Evolutionary conservation across 1,140 invertebrate genomes (phyloP), one percentile per base, ranked within the genome.

Genomic region (Ectropis grisescens): DNA sequence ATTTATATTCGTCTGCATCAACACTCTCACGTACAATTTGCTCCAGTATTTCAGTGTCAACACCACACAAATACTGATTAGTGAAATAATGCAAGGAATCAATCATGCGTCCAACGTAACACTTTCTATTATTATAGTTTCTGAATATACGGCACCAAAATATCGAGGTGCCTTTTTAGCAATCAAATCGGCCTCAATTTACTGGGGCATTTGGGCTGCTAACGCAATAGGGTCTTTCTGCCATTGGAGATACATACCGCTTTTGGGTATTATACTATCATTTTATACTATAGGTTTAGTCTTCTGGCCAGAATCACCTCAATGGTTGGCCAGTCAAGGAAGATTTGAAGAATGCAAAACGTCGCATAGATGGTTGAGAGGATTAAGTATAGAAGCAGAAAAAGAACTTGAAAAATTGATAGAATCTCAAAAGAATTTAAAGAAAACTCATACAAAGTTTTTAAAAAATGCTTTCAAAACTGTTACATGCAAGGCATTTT

Each of bases 291-390:
- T 49, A 10, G 44, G 46, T 11, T 28, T 39, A 13, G 15, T 47
- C 6, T 31, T 47, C 11, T 58, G 50, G 54, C 50, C 50, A 1
- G 57, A 60, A 37, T 60, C 57, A 12, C 57, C 57, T 0, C 52
- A 46, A 11, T 60, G 53, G 49, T 26, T 60, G n/a, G 42, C 45
- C 1, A 40, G 13, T 14, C 46, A 41, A 41, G 41, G 47, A 13
- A 26, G 44, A 31, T 51, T 44, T 10, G 41, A 51, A 13, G 47
- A 57, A 23, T 45, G 53, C n/a, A 28, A 29, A 22, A 12, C 19
- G 3, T 25, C 47, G 6, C 38, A 54, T 33, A 37, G 23, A n/a
- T 57, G 47, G 45, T 27, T 60, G 11, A 54, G 46, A 34, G 57
- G 57, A 15, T 28, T 22, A 6, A 27, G 34, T 6, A 11, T 29